Conservation (phyloP, 2,113 vertebrate species). For the Bubo bubo region DNA sequence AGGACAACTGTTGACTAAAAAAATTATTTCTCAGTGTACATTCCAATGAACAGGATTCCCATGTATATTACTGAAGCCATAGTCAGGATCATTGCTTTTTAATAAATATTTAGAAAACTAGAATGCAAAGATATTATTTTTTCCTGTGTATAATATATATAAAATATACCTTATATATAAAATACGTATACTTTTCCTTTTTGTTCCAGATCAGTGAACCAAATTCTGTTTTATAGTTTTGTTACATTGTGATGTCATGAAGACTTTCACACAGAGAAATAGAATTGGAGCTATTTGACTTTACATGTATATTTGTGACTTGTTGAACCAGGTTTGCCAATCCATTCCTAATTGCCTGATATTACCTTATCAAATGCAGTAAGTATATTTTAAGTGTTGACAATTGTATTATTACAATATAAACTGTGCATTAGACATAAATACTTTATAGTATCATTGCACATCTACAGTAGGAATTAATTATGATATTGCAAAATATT, state of each 20-base stretch:
- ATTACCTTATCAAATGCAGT: not conserved
- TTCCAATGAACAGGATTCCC: not conserved
- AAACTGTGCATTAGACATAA: not conserved
- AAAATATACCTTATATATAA: not conserved
- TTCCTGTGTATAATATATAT: not conserved
- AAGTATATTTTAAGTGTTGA: not conserved
- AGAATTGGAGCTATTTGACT: not conserved
- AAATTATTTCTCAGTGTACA: not conserved
- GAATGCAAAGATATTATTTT: not conserved
- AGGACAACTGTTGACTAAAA: not conserved
- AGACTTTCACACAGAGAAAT: not conserved
- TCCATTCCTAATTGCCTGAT: not conserved
- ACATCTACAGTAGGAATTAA: not conserved
- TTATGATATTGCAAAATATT: not conserved
- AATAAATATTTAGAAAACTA: not conserved
- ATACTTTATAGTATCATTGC: not conserved
- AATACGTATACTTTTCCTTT: not conserved
- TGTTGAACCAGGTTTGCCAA: not conserved
- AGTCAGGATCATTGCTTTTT: not conserved
- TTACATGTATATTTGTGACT: rapidly evolving
- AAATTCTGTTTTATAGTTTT: not conserved
- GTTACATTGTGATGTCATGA: not conserved
- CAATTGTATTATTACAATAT: not conserved
- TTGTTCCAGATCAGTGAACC: not conserved
- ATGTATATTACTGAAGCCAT: not conserved